Base-by-base conservation (phyloP, 2,113 vertebrate genomes). In the Corydoras sp. region DNA sequence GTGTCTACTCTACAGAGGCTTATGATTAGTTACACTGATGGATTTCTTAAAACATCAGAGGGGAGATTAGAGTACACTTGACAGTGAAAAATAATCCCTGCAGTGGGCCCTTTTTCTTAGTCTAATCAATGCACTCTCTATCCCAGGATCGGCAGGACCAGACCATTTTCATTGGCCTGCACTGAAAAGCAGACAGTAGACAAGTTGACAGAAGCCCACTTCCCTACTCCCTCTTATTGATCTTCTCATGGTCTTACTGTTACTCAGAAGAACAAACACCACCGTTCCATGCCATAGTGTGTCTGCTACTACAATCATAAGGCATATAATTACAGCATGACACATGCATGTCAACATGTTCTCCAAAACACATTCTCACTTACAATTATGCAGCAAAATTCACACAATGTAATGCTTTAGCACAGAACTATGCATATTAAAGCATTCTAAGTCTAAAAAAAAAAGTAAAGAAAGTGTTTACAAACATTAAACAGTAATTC, bases 81-180 rank as follows among this genome's bases (percentile, higher is more conserved):
- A 82, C 54, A 77, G 71, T 79, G 80, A 83, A 82, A 81, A 83
- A 65, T 59, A 84, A 75, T 62, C 79, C 56, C 58, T 76, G 80
- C 80, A 43, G 35, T 43, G 86, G 83, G 83, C 4, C 68, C 61
- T 79, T 62, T 78, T 77, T 60, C 63, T 69, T 35, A 13, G 54
- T 9, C 14, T 76, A 81, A 89, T 85, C 72, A n/a, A 88, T 87
- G 10, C 64, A 68, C 79, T 85, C 49, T 83, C 87, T 87, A 87
- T 81, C 79, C 76, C 62, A 2, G 51, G n/a, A 79, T 86, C 87
- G 83, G 86, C 84, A 82, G 68, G 61, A 60, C 74, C 51, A 58
- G 72, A 78, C 72, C 3, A 62, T 78, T 88, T 84, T 80, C 76
- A 89, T 84, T 84, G 78, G 79, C 72, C 75, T 9, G 67, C 76